Evolutionary conservation across 1,140 invertebrate genomes (phyloP).

Genomic region (Drosophila arawakana): DNA sequence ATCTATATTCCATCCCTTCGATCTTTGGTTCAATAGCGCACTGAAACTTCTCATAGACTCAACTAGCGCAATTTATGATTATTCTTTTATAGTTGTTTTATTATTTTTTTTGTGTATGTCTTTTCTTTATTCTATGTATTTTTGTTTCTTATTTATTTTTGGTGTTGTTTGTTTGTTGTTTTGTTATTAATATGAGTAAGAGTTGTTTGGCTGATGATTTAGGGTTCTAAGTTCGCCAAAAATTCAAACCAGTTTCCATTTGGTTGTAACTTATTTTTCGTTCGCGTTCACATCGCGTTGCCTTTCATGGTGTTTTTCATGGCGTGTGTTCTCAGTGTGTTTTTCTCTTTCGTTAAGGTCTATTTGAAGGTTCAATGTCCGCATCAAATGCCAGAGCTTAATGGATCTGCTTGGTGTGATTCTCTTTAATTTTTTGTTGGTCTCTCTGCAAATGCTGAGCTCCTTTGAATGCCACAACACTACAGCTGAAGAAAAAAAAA

Average conservation of each 20-base stretch:
- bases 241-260: conserved; percentile 81
- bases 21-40: conserved; percentile 19
- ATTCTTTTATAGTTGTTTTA: conserved; percentile 46
- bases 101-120: conserved; percentile 7
- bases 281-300: conserved; percentile 66
- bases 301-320: conserved; percentile 15
- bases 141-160: conserved; percentile 58
- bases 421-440: background rate
- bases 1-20: background rate
- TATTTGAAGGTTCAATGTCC: conserved; percentile 78
- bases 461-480: conserved; percentile 58
- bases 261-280: conserved; percentile 65
- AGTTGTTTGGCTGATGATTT: conserved; percentile 66
- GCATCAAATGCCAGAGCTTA: conserved; percentile 59
- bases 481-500: background rate
- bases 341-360: conserved; percentile 69
- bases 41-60: conserved; percentile 25
- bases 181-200: conserved; percentile 80
- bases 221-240: conserved; percentile 76
- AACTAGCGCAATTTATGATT: conserved; percentile 40
- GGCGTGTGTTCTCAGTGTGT: conserved; percentile 46
- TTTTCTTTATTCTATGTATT: background rate
- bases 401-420: conserved; percentile 48
- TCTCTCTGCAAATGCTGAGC: conserved; percentile 27
- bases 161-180: conserved; percentile 20